Evolutionary conservation across 2,797 vertebrate species (phyloP).

Genomic region (Anableps anableps): DNA sequence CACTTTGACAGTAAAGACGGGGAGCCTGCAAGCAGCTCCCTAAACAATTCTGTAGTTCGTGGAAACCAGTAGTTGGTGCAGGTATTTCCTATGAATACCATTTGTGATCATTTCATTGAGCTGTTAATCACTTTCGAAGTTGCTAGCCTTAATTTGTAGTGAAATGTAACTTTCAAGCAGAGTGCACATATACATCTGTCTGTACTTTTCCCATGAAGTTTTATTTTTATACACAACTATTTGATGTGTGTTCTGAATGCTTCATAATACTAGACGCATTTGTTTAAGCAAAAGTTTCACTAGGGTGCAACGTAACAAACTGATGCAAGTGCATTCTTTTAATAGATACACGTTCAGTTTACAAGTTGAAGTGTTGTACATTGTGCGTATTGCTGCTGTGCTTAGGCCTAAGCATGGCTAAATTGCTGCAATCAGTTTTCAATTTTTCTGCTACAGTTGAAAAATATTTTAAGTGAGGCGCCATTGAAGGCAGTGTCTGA

Average conservation of each 20-base stretch:
- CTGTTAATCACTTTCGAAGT: neutral
- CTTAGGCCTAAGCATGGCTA: neutral
- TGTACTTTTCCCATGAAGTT: no score
- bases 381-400: neutral
- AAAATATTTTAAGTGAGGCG: neutral
- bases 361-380: neutral
- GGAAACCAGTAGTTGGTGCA: constrained; percentile 40
- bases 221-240: constrained; percentile 73
- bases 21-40: constrained; percentile 7
- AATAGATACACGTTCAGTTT: constrained; percentile 37
- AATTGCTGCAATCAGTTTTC: neutral
- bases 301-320: neutral
- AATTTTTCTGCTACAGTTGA: neutral
- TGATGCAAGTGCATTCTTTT: constrained; percentile 26
- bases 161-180: neutral
- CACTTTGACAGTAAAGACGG: constrained; percentile 42
- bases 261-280: constrained; percentile 24
- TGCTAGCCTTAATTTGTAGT: constrained; percentile 2
- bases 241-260: constrained; percentile 66
- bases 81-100: neutral
- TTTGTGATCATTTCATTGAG: constrained; percentile 3
- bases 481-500: no score
- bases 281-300: neutral
- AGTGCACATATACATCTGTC: constrained; percentile 50
- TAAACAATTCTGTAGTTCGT: constrained; percentile 29